Evolutionary conservation across 2,888 invertebrate species (phyloP), one percentile per base, ranked within the genome.

Genomic region (Dicranocentrus wangi): DNA sequence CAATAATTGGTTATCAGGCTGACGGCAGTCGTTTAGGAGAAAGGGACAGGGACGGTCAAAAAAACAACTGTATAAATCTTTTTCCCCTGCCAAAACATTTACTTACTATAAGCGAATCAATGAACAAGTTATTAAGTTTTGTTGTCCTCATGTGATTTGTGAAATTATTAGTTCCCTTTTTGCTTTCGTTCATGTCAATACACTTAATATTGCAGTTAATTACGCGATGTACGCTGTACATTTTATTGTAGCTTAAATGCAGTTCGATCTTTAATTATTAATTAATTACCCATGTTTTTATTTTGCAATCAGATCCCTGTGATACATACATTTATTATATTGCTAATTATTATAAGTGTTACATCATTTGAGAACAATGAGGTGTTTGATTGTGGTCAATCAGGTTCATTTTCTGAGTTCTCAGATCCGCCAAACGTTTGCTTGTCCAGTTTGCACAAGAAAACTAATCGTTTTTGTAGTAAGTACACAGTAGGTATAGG

Each of bases 251-350:
- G 19, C 39, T 32, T 63, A 42, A 72, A 66, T 58, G 68, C 66
- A 66, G 66, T 68, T 66, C 63, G 69, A 81, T 76, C 71, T 71
- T 76, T 69, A 73, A 65, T 63, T 71, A 47, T 63, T 70, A 19
- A 23, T 47, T 53, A 39, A 68, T 77, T 68, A 65, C 42, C 47
- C 69, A 60, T 28, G 77, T 77, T 76, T 73, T 82, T 72, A 77
- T 70, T 82, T 77, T 82, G 81, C 81, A 82, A 82, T 82, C 81
- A 82, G 81, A 82, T 76, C 81, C 81, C 81, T 82, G 81, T 82
- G 81, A 82, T 82, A 82, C 53, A 25, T 60, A 76, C 76, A 76
- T 66, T 75, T 77, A 76, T 68, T 75, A 17, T 63, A 39, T 39
- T 43, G 61, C 42, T 55, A 42, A 55, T 58, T 70, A 23, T 51